phyloP scores from a whole-genome alignment of 2,797 vertebrate species.

The Notolepis coatsorum region DNA sequence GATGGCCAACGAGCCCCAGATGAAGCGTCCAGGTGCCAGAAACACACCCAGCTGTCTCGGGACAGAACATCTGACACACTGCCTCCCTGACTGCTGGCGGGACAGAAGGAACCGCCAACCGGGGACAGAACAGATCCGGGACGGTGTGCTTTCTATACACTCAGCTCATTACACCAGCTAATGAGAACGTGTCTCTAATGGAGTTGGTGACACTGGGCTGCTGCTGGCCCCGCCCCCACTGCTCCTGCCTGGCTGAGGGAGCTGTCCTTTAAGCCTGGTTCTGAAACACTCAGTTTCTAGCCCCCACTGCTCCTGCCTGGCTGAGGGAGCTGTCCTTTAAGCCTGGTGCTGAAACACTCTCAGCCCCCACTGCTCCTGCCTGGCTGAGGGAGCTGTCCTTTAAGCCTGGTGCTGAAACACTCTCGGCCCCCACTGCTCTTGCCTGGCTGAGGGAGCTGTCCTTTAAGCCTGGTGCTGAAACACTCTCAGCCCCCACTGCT shows the following conservation, averaged over 20 bases:
- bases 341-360: slow-evolving; percentile 34
- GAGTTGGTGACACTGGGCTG: background rate
- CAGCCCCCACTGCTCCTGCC: background rate
- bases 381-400: slow-evolving; percentile 47
- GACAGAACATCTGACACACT: slow-evolving; percentile 73
- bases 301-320: background rate
- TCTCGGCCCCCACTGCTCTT: background rate
- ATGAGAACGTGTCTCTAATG: slow-evolving; percentile 56
- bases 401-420: slow-evolving; percentile 34
- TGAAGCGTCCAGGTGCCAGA: slow-evolving; percentile 63
- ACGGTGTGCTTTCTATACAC: slow-evolving; percentile 20
- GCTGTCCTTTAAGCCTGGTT: slow-evolving; percentile 40
- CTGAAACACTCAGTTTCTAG: slow-evolving; percentile 24
- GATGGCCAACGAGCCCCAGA: slow-evolving; percentile 32
- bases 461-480: slow-evolving; percentile 38
- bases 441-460: slow-evolving; percentile 44
- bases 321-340: slow-evolving; percentile 47
- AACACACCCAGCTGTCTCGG: slow-evolving; percentile 66
- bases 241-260: slow-evolving; percentile 26
- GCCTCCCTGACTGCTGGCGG: slow-evolving; percentile 66
- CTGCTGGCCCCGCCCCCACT: background rate
- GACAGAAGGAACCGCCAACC: slow-evolving; percentile 57
- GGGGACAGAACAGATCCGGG: slow-evolving; percentile 41
- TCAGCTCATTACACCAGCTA: slow-evolving; percentile 64
- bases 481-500: background rate